These are phyloP conservation scores for Urocynchramus pylzowi DNA, from an alignment of 2,113 vertebrate species.

Conservation along the genomic window DNA sequence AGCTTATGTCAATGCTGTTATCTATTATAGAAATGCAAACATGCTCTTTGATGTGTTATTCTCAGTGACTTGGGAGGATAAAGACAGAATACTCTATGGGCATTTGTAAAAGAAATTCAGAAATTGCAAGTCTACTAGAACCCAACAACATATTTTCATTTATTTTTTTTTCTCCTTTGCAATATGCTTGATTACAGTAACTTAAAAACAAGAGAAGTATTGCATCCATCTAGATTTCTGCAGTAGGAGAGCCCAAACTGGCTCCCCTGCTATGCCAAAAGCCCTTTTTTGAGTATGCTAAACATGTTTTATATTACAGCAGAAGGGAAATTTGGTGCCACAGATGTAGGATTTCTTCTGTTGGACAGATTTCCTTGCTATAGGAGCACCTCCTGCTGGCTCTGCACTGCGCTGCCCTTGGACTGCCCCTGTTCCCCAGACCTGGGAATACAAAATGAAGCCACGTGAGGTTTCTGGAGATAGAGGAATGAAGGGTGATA, in stretches of 20 bases:
- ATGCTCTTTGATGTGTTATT: constrained; percentile 80
- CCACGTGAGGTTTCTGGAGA: neutral
- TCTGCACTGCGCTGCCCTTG: neutral
- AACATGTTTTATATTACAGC: accelerated
- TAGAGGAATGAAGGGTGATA: neutral
- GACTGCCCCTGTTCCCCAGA: neutral
- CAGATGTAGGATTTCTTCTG: neutral
- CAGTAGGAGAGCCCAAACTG: neutral
- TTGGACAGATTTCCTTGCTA: constrained; percentile 1
- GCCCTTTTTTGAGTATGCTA: neutral
- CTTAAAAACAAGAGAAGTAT: constrained; percentile 10
- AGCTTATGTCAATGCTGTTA: constrained; percentile 76
- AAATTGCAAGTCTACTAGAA: constrained; percentile 59
- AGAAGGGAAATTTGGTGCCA: neutral
- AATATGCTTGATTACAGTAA: constrained; percentile 16
- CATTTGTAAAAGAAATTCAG: constrained; percentile 60
- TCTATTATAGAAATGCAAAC: constrained; percentile 77
- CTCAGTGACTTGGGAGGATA: constrained; percentile 73
- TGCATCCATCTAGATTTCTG: neutral
- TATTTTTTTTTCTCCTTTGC: constrained; percentile 10
- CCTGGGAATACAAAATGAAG: neutral
- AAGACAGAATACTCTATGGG: constrained; percentile 64
- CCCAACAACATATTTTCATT: constrained; percentile 20
- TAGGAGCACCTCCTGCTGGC: constrained; percentile 46
- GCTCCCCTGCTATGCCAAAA: neutral